Base-by-base conservation (phyloP, 1,140 invertebrate genomes). In the Drosophila ficusphila region DNA sequence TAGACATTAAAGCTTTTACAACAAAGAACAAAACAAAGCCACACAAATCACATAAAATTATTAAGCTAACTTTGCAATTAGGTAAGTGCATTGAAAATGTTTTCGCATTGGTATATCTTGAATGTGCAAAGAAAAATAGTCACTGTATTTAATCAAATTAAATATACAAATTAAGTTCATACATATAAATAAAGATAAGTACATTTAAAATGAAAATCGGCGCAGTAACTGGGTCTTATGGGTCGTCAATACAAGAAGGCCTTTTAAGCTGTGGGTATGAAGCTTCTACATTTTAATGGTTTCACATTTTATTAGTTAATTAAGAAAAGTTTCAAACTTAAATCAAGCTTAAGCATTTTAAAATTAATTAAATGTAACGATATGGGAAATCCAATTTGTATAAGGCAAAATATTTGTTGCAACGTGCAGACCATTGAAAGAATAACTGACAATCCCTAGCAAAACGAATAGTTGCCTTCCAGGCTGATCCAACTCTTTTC, bases 111-210 rank as follows among this genome's bases (percentile, higher is more conserved):
- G 86, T 58, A 79, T 81, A 61, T 64, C 51, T 70, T 78, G 65
- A 77, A 77, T 86, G 69, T 88, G 82, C 82, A 86, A 86, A 75
- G 60, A 77, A 88, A 77, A 68, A 88, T 86, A 86, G 82, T 86
- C 82, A 86, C 82, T 86, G 77, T 86, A 86, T 86, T 86, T 82
- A 86, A 88, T 82, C 72, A 86, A 86, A 86, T 86, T 85, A 77
- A 86, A 88, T 79, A 85, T 82, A 71, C 54, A 56, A 56, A 56
- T 75, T 76, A 75, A 62, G 65, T 79, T 53, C 49, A 78, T 79
- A 57, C 49, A 78, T 49, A 65, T 74, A 73, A 76, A 83, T 79
- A 83, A 83, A 72, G 33, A 56, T 79, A 73, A 62, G 67, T 23
- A 71, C 42, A 64, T 62, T 41, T 31, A 47, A 54, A 57, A 42